Evolutionary conservation across 2,113 vertebrate species (phyloP).

Genomic region (Calidris pygmaea): DNA sequence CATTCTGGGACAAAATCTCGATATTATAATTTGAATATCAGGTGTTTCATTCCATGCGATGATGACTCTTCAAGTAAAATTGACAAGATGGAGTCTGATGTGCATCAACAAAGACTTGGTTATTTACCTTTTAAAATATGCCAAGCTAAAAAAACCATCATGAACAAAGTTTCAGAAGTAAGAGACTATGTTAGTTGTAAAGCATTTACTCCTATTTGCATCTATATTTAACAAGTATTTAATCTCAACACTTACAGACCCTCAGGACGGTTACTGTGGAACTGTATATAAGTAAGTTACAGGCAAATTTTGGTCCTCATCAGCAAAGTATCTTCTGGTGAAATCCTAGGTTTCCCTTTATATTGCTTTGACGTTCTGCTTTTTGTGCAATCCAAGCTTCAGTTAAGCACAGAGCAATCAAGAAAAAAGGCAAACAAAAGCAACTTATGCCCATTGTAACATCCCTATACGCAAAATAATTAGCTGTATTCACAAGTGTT

Average conservation of each 20-base stretch:
- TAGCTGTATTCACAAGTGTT: background rate
- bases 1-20: background rate
- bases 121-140: background rate
- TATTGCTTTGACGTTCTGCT: background rate
- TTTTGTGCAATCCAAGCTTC: background rate
- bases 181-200: background rate
- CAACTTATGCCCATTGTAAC: background rate
- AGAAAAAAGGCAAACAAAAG: background rate
- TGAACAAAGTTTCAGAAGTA: background rate
- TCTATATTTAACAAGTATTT: background rate
- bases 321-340: background rate
- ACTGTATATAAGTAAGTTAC: background rate
- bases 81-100: background rate
- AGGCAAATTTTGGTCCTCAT: background rate
- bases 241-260: background rate
- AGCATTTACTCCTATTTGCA: background rate
- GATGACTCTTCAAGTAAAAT: background rate
- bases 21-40: background rate
- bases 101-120: background rate
- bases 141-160: background rate
- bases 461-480: background rate
- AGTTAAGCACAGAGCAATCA: background rate
- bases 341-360: background rate
- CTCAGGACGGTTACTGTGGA: background rate
- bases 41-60: background rate